Evolutionary conservation across 1,140 invertebrate genomes (phyloP).

Genomic region (Bombus picipes): DNA sequence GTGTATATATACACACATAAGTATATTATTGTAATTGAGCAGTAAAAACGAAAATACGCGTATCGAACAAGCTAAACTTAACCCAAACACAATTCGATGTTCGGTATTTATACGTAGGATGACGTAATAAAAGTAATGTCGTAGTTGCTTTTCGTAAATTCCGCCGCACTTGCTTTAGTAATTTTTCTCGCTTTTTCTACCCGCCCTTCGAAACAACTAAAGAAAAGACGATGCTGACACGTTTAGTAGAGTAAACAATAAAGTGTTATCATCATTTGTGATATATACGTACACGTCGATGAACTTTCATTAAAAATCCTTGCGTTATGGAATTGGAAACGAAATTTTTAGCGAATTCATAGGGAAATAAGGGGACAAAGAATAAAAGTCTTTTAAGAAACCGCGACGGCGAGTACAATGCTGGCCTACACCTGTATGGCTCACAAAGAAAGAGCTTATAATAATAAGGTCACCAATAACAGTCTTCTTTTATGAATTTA

Average conservation of each 20-base stretch:
- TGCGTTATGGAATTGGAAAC: background rate
- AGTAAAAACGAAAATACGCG: conserved; percentile 36
- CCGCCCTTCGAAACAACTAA: conserved; percentile 30
- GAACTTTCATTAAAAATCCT: conserved; percentile 34
- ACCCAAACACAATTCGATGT: conserved; percentile 30
- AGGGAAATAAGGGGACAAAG: background rate
- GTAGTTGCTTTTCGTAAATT: conserved; percentile 61
- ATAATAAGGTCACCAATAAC: background rate
- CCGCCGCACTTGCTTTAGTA: conserved; percentile 52
- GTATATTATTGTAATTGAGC: conserved; percentile 61
- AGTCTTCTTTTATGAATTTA: background rate
- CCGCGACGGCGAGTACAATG: background rate
- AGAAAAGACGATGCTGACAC: conserved; percentile 33
- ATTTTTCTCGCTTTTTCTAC: conserved; percentile 61
- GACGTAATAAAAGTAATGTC: conserved; percentile 65
- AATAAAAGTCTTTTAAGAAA: background rate
- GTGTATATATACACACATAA: conserved; percentile 1
- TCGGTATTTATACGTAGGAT: conserved; percentile 61
- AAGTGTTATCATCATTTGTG: conserved; percentile 52
- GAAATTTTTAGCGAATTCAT: background rate
- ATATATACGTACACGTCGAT: conserved; percentile 27
- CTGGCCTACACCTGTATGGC: background rate
- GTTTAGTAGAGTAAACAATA: conserved; percentile 57
- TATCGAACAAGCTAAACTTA: conserved; percentile 42
- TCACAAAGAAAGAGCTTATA: background rate